Conservation (phyloP, 2,113 vertebrate genomes). For the Scatophagus argus region DNA sequence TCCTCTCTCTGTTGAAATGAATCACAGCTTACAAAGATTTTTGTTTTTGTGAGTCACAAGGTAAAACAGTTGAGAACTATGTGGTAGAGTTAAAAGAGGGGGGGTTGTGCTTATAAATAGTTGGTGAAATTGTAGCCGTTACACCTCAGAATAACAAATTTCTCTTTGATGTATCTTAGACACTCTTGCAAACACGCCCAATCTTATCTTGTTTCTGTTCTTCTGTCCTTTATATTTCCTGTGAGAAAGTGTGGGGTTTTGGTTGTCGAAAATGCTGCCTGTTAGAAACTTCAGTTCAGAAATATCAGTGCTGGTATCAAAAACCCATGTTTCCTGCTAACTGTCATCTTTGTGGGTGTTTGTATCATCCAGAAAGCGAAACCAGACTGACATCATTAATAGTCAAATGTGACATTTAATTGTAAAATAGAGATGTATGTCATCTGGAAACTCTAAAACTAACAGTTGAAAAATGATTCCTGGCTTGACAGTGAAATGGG, state of each 20-base stretch:
- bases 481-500: background rate
- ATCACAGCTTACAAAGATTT: background rate
- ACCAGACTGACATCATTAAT: slow-evolving; percentile 14
- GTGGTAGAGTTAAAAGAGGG: background rate
- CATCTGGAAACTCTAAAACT: background rate
- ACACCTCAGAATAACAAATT: background rate
- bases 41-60: background rate
- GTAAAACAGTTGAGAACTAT: background rate
- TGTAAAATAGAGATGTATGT: background rate
- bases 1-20: background rate
- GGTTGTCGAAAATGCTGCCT: background rate
- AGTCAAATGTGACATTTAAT: slow-evolving; percentile 23
- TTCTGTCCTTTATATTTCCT: too few relatives aligned
- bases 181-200: background rate
- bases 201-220: background rate
- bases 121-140: background rate
- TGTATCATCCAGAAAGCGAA: slow-evolving; percentile 30
- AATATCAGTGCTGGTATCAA: slow-evolving; percentile 3
- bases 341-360: slow-evolving; percentile 18
- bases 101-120: background rate
- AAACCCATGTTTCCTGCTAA: slow-evolving; percentile 37
- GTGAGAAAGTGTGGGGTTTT: background rate
- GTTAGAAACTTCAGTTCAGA: background rate
- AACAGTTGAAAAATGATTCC: background rate
- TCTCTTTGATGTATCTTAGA: background rate